Base-by-base conservation (phyloP, 2,888 invertebrate genomes). In the Pandemis heparana region DNA sequence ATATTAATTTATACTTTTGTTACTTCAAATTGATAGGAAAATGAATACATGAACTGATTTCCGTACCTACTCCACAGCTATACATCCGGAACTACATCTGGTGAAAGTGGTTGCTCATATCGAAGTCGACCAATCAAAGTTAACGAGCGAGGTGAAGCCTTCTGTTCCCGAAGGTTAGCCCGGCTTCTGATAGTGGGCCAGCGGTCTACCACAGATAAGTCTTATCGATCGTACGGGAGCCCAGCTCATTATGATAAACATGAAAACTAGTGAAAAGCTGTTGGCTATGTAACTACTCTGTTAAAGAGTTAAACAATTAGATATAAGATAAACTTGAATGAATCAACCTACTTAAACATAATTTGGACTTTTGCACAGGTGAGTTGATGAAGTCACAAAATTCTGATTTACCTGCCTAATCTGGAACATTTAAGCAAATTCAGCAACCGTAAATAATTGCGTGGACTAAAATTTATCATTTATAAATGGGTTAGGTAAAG, bases 181-280 rank as follows among this genome's bases (percentile, higher is more conserved):
- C 79, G 79, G 84, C 83, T 86, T 83, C 87, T 83, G 86, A 84
- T 82, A 82, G 83, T 84, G 87, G 86, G 86, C 82, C 84, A 74
- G 75, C 82, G 75, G 83, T 48, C 64, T 32, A 77, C 77, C 83
- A 83, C 87, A 89, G 89, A 87, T 89, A 89, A 89, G 89, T 89
- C 85, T 76, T 69, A 70, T 48, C 64, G 75, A 68, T 70, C 75
- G 56, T 60, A 63, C 59, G 56, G 53, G 18, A 39, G 65, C 59
- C 43, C 18, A 43, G 39, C 12, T 39, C 41, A 59, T 56, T 48
- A 41, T 48, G 46, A 51, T 43, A 62, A 56, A 61, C 51, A 38
- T 56, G 23, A 56, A 56, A 56, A 32, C 23, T 32, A 32, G 23
- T 32, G 23, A 32, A 32, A 32, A 32, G 23, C 23, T 32, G 23